These are phyloP conservation scores for Hirtodrosophila trivittata DNA, from an alignment of 2,888 invertebrate species.

Conservation along the genomic window DNA sequence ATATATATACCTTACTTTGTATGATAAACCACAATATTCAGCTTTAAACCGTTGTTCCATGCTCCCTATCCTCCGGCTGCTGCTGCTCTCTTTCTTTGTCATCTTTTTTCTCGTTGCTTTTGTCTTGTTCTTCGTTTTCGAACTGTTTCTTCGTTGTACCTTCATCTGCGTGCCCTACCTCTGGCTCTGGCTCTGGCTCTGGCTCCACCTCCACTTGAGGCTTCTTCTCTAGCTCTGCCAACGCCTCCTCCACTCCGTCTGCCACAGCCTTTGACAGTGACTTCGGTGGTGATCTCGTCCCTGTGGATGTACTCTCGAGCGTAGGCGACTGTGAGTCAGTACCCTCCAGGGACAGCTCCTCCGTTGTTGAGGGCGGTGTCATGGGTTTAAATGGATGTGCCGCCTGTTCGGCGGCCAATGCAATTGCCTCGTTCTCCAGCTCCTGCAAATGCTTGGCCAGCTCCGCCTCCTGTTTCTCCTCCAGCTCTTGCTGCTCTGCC, in stretches of 20 bases:
- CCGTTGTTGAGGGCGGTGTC: slow-evolving; percentile 42
- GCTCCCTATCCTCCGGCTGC: background rate
- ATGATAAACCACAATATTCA: background rate
- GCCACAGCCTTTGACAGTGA: no score
- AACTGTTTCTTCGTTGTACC: slow-evolving; percentile 10
- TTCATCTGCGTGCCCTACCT: background rate
- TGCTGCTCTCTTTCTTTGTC: slow-evolving; percentile 1
- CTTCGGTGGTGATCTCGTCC: slow-evolving; percentile 28
- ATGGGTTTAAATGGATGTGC: slow-evolving; percentile 3
- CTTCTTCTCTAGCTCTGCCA: slow-evolving; percentile 3
- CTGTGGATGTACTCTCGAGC: slow-evolving; percentile 16
- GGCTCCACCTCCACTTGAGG: background rate
- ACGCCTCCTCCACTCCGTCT: background rate
- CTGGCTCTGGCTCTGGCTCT: background rate
- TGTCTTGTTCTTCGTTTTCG: slow-evolving; percentile 9
- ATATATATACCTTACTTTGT: slow-evolving; percentile 3
- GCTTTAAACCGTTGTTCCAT: slow-evolving; percentile 7
- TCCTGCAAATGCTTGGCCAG: slow-evolving; percentile 39
- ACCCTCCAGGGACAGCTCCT: slow-evolving; percentile 29
- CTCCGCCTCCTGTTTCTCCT: slow-evolving; percentile 35
- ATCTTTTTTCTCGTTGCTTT: background rate
- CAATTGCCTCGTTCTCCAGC: slow-evolving; percentile 34
- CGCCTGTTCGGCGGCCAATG: slow-evolving; percentile 26
- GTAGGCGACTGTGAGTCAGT: slow-evolving; percentile 26
- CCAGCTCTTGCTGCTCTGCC: slow-evolving; percentile 32